These are phyloP conservation scores for Microplitis demolitor DNA, from an alignment of 1,140 invertebrate genomes.

Conservation along the genomic window DNA sequence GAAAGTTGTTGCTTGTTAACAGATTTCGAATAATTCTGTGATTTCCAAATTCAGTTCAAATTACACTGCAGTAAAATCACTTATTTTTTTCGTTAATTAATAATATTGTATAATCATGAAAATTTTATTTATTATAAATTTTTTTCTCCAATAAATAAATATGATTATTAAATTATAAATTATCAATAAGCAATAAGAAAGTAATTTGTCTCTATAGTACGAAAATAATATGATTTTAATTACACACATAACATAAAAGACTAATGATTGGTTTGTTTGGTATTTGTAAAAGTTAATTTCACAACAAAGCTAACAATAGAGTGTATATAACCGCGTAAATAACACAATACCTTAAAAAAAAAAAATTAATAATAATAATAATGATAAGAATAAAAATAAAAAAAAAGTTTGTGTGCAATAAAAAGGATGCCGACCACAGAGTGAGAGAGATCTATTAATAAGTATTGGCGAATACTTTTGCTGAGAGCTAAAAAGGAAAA, in stretches of 20 bases:
- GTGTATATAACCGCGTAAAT: neutral
- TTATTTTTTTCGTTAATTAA: no score
- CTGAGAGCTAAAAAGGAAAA: neutral
- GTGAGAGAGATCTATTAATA: neutral
- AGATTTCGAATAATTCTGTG: no score
- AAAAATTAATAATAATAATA: neutral
- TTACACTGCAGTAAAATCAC: no score
- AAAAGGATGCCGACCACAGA: neutral
- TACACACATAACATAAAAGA: neutral
- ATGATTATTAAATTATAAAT: no score
- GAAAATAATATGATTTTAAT: neutral
- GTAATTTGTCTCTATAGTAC: neutral
- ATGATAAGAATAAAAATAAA: neutral
- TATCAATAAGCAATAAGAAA: no score
- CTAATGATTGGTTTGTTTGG: neutral
- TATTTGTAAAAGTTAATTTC: neutral
- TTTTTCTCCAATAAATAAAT: no score
- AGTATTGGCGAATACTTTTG: neutral
- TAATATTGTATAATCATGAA: no score
- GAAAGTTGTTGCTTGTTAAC: no score
- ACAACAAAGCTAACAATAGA: neutral
- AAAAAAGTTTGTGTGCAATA: neutral
- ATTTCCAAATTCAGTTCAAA: no score
- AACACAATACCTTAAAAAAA: neutral
- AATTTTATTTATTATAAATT: no score